Evolutionary conservation across 2,113 vertebrate species (phyloP), one percentile per base, ranked within the genome.

Genomic region (Rostratula benghalensis): DNA sequence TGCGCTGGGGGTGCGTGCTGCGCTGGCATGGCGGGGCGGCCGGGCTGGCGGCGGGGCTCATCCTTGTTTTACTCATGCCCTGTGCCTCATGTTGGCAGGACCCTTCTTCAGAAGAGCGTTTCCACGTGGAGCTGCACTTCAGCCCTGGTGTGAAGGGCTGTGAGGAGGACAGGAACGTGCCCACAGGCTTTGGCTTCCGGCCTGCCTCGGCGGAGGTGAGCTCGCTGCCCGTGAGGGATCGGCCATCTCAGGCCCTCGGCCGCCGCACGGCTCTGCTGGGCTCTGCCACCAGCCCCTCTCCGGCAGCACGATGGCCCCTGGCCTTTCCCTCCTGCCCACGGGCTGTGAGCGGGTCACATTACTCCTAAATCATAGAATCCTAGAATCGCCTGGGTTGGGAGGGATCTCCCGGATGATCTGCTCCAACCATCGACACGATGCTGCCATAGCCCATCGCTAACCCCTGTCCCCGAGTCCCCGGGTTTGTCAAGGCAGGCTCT

Each of bases 81-180:
- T 30, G 20, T 68, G 51, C 33, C 30, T 3, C 33, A 1, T 23
- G 23, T 93, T 79, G 25, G 11, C 84, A 99, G 99, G 99, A 99
- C 82, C 97, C 99, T 1, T 98, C 98, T 19, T 99, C 99, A 7
- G 99, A 99, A 97, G 99, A 99, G 79, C 98, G 99, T 48, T 99
- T 99, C 97, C 99, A 99, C 0, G 99, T 99, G 50, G 99, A 99
- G 97, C 98, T 99, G 69, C 99, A 99, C 95, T 99, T 99, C 98
- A 99, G 99, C 90, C 99, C 99, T 0, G 99, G 99, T 0, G 99
- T 99, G 46, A 99, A 99, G 96, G 99, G 99, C 27, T 98, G 99
- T 0, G 99, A 99, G 86, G 99, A 99, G 86, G 99, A 99, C 83
- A 98, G 99, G 94, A 99, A 98, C 5, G 98, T 98, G 9, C 99